These are phyloP conservation scores for Erannis defoliaria DNA, from an alignment of 2,888 invertebrate genomes.

Conservation along the genomic window DNA sequence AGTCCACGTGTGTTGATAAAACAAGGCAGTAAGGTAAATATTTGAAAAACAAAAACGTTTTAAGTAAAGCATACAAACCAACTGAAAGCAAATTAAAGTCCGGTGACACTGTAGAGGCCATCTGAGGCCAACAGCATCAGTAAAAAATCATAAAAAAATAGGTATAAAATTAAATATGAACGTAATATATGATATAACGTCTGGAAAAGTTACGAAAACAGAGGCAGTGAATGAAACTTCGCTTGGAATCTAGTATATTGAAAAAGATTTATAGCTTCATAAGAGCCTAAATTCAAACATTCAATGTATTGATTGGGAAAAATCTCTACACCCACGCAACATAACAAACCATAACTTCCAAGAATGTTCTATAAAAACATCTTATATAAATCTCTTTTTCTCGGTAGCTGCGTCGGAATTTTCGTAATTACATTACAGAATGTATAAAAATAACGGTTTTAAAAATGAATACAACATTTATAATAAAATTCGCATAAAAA, in stretches of 20 bases:
- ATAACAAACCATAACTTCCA: constrained; percentile 38
- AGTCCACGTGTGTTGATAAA: too few relatives aligned
- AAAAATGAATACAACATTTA: constrained; percentile 12
- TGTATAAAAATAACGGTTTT: constrained; percentile 25
- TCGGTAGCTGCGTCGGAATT: constrained; percentile 38
- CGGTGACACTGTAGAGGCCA: too few relatives aligned
- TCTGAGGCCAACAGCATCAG: too few relatives aligned
- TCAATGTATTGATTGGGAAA: constrained; percentile 39
- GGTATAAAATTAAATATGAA: too few relatives aligned
- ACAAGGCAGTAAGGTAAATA: too few relatives aligned
- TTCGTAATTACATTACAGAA: constrained; percentile 33
- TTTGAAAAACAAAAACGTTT: too few relatives aligned
- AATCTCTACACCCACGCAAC: constrained; percentile 39
- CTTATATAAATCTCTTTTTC: constrained; percentile 39
- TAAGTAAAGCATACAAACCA: too few relatives aligned
- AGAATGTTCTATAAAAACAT: constrained; percentile 36
- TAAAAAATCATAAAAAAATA: too few relatives aligned
- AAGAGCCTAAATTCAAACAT: constrained; percentile 23
- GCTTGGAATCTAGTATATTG: constrained; percentile 20
- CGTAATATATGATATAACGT: neutral
- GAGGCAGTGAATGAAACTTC: constrained; percentile 14
- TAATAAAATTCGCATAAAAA: constrained; percentile 22
- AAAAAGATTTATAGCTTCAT: constrained; percentile 26
- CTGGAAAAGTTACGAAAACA: constrained; percentile 3
- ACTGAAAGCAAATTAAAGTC: too few relatives aligned